Base-by-base conservation (phyloP, 2,113 vertebrate species). In the Neolamprologus sp. region DNA sequence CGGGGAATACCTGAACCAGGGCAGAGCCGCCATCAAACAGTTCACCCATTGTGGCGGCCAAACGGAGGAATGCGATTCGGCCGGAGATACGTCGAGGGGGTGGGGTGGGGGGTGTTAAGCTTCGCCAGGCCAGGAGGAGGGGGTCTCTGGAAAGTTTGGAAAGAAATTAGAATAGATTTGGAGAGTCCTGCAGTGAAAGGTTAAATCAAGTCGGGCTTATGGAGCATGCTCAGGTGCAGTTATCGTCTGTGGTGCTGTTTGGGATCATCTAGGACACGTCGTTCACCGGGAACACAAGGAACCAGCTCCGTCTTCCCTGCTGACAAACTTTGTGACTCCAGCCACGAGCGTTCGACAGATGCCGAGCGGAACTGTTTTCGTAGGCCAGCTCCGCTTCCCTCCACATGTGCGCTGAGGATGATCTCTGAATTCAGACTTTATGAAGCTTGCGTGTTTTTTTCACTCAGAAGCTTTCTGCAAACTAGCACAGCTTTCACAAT, bases 31-130 rank as follows among this genome's bases (percentile, higher is more conserved):
- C 93, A 92, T 91, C 95, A 93, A 95, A 97, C 96, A 96, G 96
- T 93, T 93, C 92, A 85, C 85, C 93, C 93, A 92, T 97, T 96
- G 96, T 97, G 88, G 93, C 89, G 31, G 12, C 80, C 85, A 47
- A 68, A 86, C 51, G 63, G 75, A 92, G 95, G 96, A 96, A 97
- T 97, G 94, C 16, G 95, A 96, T 96, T 94, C 81, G 86, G 94
- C 88, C 88, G 42, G 68, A 96, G 96, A 96, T 95, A 95, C 65
- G 8, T 40, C 1, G 9, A 53, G 28, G 49, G 80, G n/a, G 54
- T 55, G 49, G 17, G 16, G 13, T 7, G 86, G 51, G n/a, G 51
- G 51, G 10, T 1, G 54, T 55, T 85, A 47, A 83, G 51, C 87
- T 73, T 58, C 80, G 86, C 78, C 60, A 6, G 88, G 83, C 47